phyloP scores from a whole-genome alignment of 2,113 vertebrate species.

The Neodontobutis hainanensis region DNA sequence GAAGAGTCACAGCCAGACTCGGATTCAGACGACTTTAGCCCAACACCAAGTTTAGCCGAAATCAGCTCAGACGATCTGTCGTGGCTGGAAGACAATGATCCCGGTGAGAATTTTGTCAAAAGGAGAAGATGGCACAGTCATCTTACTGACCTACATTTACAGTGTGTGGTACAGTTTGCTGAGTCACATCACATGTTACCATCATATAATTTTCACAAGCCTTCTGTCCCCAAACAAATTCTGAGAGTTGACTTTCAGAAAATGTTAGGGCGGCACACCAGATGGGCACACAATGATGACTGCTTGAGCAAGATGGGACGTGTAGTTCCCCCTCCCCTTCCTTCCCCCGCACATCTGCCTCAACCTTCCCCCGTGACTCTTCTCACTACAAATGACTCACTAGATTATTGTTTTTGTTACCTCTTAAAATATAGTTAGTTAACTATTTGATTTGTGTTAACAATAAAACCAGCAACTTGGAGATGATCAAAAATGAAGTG shows the following conservation, averaged over 20 bases:
- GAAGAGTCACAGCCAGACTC: constrained; percentile 54
- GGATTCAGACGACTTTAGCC: constrained; percentile 77
- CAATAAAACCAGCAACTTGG: no score
- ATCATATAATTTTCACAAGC: constrained; percentile 17
- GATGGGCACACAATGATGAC: constrained; percentile 31
- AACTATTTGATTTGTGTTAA: no score
- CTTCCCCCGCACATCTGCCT: constrained; percentile 55
- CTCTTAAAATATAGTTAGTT: no score
- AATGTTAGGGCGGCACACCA: constrained; percentile 14
- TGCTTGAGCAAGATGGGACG: constrained; percentile 39
- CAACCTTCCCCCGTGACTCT: constrained; percentile 27
- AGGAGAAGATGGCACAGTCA: not conserved
- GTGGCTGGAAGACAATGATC: constrained; percentile 65
- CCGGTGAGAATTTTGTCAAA: constrained; percentile 53
- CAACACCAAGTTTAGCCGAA: constrained; percentile 77
- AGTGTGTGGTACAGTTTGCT: not conserved
- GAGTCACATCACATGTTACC: constrained; percentile 7
- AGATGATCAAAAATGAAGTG: no score
- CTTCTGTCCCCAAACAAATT: constrained; percentile 18
- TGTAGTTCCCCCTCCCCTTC: constrained; percentile 19
- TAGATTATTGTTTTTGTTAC: no score
- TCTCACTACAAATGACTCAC: constrained; percentile 27
- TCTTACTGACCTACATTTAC: not conserved
- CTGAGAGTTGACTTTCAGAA: constrained; percentile 19
- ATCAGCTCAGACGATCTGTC: constrained; percentile 81